Base-by-base conservation (phyloP, 2,797 vertebrate species). In the Oryzias sinensis region DNA sequence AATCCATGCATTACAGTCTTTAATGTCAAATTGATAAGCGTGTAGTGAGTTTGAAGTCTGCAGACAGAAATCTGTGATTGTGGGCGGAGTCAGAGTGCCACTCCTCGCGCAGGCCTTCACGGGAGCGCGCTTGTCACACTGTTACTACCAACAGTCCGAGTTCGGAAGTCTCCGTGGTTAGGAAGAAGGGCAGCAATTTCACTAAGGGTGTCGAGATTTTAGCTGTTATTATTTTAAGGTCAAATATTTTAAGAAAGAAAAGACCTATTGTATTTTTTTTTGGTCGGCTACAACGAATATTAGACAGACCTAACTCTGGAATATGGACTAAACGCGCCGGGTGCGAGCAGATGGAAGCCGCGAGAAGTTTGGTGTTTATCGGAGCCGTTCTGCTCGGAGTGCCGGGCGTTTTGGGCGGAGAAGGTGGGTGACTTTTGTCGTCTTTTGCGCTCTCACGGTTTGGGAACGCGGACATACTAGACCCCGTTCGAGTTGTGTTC, bases 301-400 rank as follows among this genome's bases (percentile, higher is more conserved):
- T 25, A 0, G 7, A 33, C 8, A 9, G 33, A 11, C 9, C 2
- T 6, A 9, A 47, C 9, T 18, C 29, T 29, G 57, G 65, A 82
- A 14, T 51, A 89, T 92, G 89, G 89, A 91, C 65, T 89, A 91
- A 81, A 68, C 53, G 59, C 65, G 73, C 62, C 43, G 66, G 70
- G 56, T 68, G 62, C 59, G 78, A 24, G 63, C 83, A 87, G 82
- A 93, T 93, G 91, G 91, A 92, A 80, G 82, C 85, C 83, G 84
- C 42, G 77, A 91, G 88, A 90, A 91, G 89, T 90, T 92, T 89
- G 78, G 17, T 87, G 80, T 80, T 88, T 27, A 71, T 90, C 81
- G 86, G 82, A 80, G 83, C 87, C 70, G 81, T 89, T 82, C 72
- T 93, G 78, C 77, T 88, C 76, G 88, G 81, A 80, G 80, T 61